Evolutionary conservation across 1,140 invertebrate species (phyloP), one percentile per base, ranked within the genome.

Genomic region (Papilio polyxenes): DNA sequence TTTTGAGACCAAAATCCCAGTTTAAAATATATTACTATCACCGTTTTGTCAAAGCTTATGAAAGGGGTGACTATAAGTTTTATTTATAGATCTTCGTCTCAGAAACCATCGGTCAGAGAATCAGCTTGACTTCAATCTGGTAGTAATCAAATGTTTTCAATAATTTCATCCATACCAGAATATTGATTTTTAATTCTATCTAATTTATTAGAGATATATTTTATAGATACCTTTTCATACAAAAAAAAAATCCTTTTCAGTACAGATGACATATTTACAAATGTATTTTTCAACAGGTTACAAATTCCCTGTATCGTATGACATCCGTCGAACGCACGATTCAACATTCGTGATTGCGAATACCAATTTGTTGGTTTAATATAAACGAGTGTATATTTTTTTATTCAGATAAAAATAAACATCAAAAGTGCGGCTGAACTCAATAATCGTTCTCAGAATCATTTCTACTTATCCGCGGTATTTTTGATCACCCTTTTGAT

Each of bases 331-430:
- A 40, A 40, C 65, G 11, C 65, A 72, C 65, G 40, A 72, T 72
- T 72, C 65, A 72, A 72, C 65, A 37, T 4, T 72, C 65, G 65
- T 72, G 65, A 72, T 72, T 72, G 65, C 5, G 65, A 72, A 72
- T 72, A 72, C 65, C 13, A 37, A 72, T 72, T 23, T 40, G 13
- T 31, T 31, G 20, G 62, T 23, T 72, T 72, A 72, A 72, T 72
- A 72, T 72, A 31, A 72, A 40, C 15, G 31, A 72, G 37, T 72
- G 6, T 72, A 17, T 72, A 40, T 72, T 72, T 72, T 31, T 65
- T 65, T 4, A 31, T 31, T 69, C 10, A 69, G 9, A 37, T 69
- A 11, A 69, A 31, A 69, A 37, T 69, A 69, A 69, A 69, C 62
- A 31, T 2, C 23, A 44, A 44, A 1, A 44, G 62, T 69, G 37